Percentiles rank a stretch among this genome's conserved stretches.
phyloP scores from a whole-genome alignment of 1,140 invertebrate species.

The Capitella teleta region DNA sequence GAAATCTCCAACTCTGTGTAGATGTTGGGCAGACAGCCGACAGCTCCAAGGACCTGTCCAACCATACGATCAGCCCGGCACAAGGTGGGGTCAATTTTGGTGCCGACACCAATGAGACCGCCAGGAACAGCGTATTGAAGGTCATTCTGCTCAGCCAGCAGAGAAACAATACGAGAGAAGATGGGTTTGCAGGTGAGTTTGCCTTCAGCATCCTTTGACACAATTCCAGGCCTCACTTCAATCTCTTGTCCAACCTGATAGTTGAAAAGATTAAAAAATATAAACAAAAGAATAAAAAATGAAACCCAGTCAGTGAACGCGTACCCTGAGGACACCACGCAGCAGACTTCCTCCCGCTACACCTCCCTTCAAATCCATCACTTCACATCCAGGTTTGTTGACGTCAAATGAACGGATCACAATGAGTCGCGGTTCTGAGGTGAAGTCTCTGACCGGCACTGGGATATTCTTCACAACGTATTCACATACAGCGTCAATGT shows the following conservation, averaged over 20 bases:
- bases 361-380: slow-evolving; percentile 94
- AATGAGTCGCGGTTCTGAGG: slow-evolving; percentile 88
- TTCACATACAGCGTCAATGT: slow-evolving; percentile 91
- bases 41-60: slow-evolving; percentile 95
- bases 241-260: slow-evolving; percentile 68
- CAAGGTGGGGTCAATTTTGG: slow-evolving; percentile 96
- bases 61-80: slow-evolving; percentile 96
- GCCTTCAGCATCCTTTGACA: slow-evolving; percentile 91
- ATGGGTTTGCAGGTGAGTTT: slow-evolving; percentile 93
- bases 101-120: slow-evolving; percentile 94
- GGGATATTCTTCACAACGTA: slow-evolving; percentile 98
- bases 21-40: slow-evolving; percentile 90
- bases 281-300: background rate
- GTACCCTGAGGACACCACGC: slow-evolving; percentile 82
- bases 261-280: slow-evolving; percentile 8
- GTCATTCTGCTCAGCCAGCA: slow-evolving; percentile 98
- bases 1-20: slow-evolving; percentile 97
- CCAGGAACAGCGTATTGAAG: slow-evolving; percentile 97
- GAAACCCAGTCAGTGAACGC: no score
- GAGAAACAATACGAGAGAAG: slow-evolving; percentile 91
- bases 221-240: slow-evolving; percentile 83
- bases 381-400: slow-evolving; percentile 98
- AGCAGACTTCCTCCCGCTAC: slow-evolving; percentile 97
- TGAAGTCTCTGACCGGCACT: slow-evolving; percentile 86
- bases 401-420: slow-evolving; percentile 98